Base-by-base conservation (phyloP, 2,888 invertebrate species). In the Thyatira batis region DNA sequence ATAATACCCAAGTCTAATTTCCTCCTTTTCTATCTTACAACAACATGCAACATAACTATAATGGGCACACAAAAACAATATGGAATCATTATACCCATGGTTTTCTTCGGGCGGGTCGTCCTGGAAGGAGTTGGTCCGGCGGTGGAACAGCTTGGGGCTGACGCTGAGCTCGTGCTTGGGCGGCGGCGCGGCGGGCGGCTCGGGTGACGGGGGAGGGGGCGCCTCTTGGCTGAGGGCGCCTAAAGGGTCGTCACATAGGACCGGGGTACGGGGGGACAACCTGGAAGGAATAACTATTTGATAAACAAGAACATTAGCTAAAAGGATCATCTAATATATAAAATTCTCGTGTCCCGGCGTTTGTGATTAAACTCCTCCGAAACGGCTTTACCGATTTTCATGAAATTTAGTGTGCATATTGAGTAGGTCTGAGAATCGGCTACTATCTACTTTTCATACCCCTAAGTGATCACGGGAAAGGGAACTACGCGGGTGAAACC, bases 241-340 rank as follows among this genome's bases (percentile, higher is more conserved):
- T 20, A 98, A 89, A 0, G 98, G 98, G 89, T 98, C 98, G 84
- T 98, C 97, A 76, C 97, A 95, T 0, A 98, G 96, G 0, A 98
- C 97, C 0, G 97, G 96, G 2, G 97, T 97, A 54, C 97, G 93
- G 30, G 95, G 95, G 0, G 96, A 95, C 49, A 94, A 86, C 74
- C 95, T 95, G 77, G 0, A 55, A 60, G n/a, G n/a, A n/a, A n/a
- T n/a, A n/a, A n/a, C n/a, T n/a, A n/a, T n/a, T n/a, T n/a, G n/a
- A n/a, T n/a, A n/a, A n/a, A n/a, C n/a, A n/a, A 30, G n/a, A 2
- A 30, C n/a, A 11, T 30, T 30, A n/a, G n/a, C n/a, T n/a, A n/a
- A n/a, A n/a, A n/a, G n/a, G n/a, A n/a, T n/a, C n/a, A n/a, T n/a
- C n/a, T n/a, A n/a, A n/a, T n/a, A n/a, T n/a, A n/a, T n/a, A n/a